Base-by-base conservation (phyloP, 2,797 vertebrate species). In the Microcaecilia unicolor region DNA sequence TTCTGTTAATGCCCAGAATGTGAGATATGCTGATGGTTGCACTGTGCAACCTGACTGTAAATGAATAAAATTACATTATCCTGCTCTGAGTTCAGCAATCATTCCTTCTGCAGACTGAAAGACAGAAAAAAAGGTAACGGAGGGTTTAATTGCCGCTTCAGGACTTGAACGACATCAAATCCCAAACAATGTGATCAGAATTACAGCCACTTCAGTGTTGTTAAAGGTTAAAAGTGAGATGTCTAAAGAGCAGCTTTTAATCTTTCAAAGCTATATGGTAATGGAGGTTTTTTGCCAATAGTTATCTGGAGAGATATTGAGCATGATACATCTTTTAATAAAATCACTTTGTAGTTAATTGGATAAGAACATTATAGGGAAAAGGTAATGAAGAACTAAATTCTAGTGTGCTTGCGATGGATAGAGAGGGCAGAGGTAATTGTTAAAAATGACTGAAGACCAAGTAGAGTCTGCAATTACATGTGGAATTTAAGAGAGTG, bases 81-180 rank as follows among this genome's bases (percentile, higher is more conserved):
- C 13, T 5, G 22, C 28, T 17, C 35, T 31, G 31, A 41, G 46
- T 49, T 57, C 38, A 61, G 54, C 67, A 51, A 53, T 51, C 43
- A 42, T 51, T 48, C 36, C 22, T 48, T 38, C 25, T 62, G 23
- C 48, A 67, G 39, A 51, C 51, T 44, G 45, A 56, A 44, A 34
- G 11, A 30, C 31, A 51, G 18, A 22, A 34, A 57, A 35, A 42
- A 58, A 64, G 41, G 47, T 46, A 61, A 41, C 48, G 46, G 30
- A 28, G 57, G 48, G 41, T 58, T 60, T 53, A 67, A 65, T 69
- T 55, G 48, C 69, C 51, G 51, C 60, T 57, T 51, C 34, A 51
- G 55, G 52, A 67, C 37, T 37, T 42, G 4, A 9, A 22, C 45
- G 55, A 53, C 67, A 55, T 64, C 64, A 53, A 44, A 64, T 63